A percentile compares a stretch with the other conserved stretches of the same genome.
Conservation (phyloP, 2,113 vertebrate species). For the Sinocyclocheilus anophthalmus region DNA sequence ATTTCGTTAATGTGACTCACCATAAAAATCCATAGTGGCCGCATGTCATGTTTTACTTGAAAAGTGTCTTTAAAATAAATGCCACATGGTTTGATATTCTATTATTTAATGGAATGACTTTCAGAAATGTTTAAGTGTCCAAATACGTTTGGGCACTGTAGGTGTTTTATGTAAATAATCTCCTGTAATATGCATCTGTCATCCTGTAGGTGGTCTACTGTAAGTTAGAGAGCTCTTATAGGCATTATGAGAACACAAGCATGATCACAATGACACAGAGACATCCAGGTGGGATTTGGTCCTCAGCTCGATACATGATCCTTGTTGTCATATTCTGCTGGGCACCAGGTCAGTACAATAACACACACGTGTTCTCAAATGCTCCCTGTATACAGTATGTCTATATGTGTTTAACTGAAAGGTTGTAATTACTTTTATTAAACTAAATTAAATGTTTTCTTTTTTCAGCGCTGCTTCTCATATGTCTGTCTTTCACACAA, state of each 20-base stretch:
- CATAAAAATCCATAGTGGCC: too few species aligned
- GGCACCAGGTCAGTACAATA: constrained; percentile 70
- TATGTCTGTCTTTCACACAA: constrained; percentile 64
- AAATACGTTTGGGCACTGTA: background rate
- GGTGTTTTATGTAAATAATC: background rate
- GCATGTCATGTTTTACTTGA: background rate
- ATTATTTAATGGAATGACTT: background rate
- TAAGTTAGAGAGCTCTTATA: constrained; percentile 71
- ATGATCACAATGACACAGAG: constrained; percentile 65
- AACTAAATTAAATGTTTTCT: background rate
- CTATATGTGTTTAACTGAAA: background rate
- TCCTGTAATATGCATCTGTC: background rate
- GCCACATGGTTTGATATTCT: background rate
- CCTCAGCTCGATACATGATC: constrained; percentile 70
- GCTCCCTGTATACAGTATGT: constrained; percentile 18
- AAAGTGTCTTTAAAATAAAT: background rate
- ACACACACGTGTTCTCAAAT: constrained; percentile 26
- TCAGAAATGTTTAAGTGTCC: background rate
- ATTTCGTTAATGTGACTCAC: too few species aligned
- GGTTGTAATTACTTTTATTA: background rate
- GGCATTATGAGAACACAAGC: constrained; percentile 47
- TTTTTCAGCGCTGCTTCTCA: constrained; percentile 74
- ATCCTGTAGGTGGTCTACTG: constrained; percentile 74
- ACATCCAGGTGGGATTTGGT: constrained; percentile 57
- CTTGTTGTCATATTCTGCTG: constrained; percentile 80